These are phyloP conservation scores for Holothuria leucospilota DNA, from an alignment of 53 echinoderm and acorn worm species.

Conservation along the genomic window DNA sequence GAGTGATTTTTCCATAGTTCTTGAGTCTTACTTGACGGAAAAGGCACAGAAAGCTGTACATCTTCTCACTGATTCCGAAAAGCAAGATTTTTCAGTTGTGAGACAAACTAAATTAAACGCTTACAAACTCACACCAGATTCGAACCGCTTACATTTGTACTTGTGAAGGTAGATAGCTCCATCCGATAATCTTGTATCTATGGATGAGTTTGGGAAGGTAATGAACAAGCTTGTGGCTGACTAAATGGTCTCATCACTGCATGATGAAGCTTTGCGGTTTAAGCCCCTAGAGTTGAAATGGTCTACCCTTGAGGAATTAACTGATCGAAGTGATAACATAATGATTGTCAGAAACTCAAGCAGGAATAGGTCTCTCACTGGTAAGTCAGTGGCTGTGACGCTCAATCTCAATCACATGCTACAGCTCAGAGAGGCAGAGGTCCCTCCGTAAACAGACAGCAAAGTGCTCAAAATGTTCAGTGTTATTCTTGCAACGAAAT, in stretches of 20 bases:
- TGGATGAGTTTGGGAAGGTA: not conserved
- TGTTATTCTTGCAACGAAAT: constrained; percentile 9
- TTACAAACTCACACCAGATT: constrained; percentile 50
- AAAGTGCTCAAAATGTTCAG: not conserved
- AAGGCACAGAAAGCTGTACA: constrained; percentile 68
- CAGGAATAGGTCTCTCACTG: not conserved
- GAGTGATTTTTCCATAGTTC: constrained; percentile 20
- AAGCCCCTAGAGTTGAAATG: constrained; percentile 22
- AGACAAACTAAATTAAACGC: constrained; percentile 45
- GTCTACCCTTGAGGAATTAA: not conserved
- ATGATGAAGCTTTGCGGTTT: not conserved
- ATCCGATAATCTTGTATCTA: not conserved
- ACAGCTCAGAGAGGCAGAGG: too few relatives aligned
- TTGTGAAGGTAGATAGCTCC: not conserved
- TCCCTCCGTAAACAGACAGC: not conserved
- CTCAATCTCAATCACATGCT: too few relatives aligned
- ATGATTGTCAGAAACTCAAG: constrained; percentile 3
- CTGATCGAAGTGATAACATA: constrained; percentile 28
- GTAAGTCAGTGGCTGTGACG: too few relatives aligned
- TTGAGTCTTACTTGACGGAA: constrained; percentile 63
- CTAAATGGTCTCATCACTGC: too few relatives aligned
- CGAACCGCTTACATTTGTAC: not conserved
- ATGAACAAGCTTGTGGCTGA: not conserved
- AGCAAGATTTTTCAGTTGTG: constrained; percentile 34
- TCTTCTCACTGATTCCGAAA: constrained; percentile 45